Evolutionary conservation across 2,113 vertebrate genomes (phyloP).

Genomic region (Thryonomys swinderianus): DNA sequence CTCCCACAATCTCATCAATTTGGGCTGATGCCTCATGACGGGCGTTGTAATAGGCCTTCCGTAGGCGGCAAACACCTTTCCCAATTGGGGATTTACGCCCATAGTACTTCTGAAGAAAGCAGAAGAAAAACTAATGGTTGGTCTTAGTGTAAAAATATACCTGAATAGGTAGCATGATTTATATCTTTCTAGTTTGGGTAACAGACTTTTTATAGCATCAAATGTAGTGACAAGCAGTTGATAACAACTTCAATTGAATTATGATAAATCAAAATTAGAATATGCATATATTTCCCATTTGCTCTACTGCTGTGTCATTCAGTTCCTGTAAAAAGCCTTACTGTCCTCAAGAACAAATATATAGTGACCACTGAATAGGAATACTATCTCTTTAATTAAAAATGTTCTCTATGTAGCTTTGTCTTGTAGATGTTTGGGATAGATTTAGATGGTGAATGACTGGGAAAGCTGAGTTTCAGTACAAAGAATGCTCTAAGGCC

Average conservation of each 20-base stretch:
- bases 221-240: not conserved
- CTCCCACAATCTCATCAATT: conserved; percentile 98
- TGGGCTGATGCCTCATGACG: conserved; percentile 96
- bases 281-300: not conserved
- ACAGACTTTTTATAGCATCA: not conserved
- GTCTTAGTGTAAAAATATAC: conserved; percentile 19
- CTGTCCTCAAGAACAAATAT: not conserved
- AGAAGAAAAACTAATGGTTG: not conserved
- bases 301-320: not conserved
- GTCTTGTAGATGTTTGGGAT: not conserved
- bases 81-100: conserved; percentile 96
- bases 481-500: not conserved
- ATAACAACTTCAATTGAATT: conserved; percentile 21
- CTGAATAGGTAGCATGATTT: not conserved
- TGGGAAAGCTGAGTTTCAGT: not conserved
- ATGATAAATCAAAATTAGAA: conserved; percentile 38
- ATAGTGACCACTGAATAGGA: not conserved
- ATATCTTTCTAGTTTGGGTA: not conserved
- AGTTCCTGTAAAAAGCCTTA: not conserved
- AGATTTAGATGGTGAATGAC: not conserved
- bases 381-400: not conserved
- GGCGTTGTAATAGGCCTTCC: conserved; percentile 96
- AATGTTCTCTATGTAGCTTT: not conserved
- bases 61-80: conserved; percentile 94
- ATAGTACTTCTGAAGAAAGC: conserved; percentile 93